Conservation (phyloP, 2,797 vertebrate species). For the Girardinus metallicus region DNA sequence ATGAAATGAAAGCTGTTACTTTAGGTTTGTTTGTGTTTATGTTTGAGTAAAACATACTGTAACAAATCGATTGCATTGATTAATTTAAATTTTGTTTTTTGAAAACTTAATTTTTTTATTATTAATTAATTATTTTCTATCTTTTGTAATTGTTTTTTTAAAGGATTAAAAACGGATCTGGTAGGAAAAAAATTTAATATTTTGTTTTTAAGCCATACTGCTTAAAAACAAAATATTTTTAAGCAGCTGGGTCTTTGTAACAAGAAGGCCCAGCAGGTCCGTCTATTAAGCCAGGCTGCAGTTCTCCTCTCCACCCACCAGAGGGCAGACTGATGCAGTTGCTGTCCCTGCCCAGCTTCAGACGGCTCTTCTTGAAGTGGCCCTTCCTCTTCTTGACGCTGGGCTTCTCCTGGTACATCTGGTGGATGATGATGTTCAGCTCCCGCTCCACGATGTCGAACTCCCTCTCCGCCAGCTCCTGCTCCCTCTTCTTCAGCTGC, state of each 20-base stretch:
- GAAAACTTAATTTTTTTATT: no score
- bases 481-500: conserved; percentile 87
- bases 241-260: no score
- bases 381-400: conserved; percentile 90
- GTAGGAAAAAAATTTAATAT: no score
- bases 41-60: neutral
- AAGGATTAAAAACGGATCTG: no score
- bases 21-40: neutral
- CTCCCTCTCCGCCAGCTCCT: conserved; percentile 91
- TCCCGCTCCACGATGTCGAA: conserved; percentile 93
- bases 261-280: no score
- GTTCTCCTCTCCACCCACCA: conserved; percentile 77
- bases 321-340: conserved; percentile 93
- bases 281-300: conserved; percentile 20
- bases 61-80: no score
- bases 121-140: no score
- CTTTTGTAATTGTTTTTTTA: no score
- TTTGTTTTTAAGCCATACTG: no score
- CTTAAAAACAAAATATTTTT: no score
- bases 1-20: neutral
- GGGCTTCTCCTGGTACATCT: conserved; percentile 93
- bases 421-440: conserved; percentile 92
- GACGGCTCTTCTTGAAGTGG: conserved; percentile 89
- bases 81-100: no score
- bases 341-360: conserved; percentile 88